These are phyloP conservation scores for Harmothoe impar DNA, from an alignment of 2,888 invertebrate species.

Conservation along the genomic window DNA sequence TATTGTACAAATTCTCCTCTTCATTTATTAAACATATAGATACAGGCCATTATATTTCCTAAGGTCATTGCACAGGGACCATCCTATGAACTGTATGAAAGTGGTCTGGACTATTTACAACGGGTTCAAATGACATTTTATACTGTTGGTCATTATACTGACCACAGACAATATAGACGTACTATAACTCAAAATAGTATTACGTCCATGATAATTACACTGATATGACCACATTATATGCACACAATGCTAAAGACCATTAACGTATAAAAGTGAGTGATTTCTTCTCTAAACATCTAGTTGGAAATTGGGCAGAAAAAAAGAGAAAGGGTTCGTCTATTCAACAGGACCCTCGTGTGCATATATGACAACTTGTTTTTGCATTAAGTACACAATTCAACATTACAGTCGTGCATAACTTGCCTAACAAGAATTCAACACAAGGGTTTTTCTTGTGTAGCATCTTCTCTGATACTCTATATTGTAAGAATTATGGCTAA, in stretches of 20 bases:
- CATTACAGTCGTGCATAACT: neutral
- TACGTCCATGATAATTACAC: neutral
- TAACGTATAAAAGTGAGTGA: neutral
- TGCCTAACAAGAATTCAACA: too few species aligned
- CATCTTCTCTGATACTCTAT: neutral
- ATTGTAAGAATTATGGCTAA: neutral
- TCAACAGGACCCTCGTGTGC: neutral
- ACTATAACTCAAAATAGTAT: neutral
- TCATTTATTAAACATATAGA: neutral
- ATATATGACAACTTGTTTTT: conserved; percentile 21
- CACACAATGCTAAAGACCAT: neutral
- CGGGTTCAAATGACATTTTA: neutral
- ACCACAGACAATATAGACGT: neutral
- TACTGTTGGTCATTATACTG: neutral
- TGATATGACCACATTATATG: neutral
- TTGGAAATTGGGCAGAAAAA: neutral
- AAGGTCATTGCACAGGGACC: conserved; percentile 25
- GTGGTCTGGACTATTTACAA: conserved; percentile 29
- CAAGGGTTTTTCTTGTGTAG: too few species aligned
- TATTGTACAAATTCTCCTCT: conserved; percentile 35
- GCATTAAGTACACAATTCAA: conserved; percentile 44
- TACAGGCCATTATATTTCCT: conserved; percentile 33
- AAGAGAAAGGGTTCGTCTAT: neutral
- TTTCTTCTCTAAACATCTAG: neutral
- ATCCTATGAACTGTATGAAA: conserved; percentile 36